These are phyloP conservation scores for Bothrops jararaca DNA, from an alignment of 2,113 vertebrate genomes.

Conservation along the genomic window DNA sequence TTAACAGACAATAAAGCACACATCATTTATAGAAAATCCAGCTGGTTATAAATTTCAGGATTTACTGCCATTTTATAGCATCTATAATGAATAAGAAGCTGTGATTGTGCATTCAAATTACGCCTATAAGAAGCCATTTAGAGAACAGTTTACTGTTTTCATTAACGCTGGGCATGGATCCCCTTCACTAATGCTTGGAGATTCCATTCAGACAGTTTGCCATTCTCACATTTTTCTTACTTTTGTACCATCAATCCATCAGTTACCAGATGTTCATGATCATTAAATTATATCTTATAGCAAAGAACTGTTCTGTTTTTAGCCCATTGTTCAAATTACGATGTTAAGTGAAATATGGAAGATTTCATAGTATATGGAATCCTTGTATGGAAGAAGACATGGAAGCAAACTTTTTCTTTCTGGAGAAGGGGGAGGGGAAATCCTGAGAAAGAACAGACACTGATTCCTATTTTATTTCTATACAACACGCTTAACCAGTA, in stretches of 20 bases:
- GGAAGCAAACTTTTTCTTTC: not conserved
- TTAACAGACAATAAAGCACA: conserved; percentile 59
- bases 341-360: conserved; percentile 16
- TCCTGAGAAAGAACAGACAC: not conserved
- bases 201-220: conserved; percentile 40
- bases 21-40: conserved; percentile 56
- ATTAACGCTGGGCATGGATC: conserved; percentile 31
- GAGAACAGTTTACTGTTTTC: conserved; percentile 44
- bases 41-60: conserved; percentile 55
- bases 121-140: conserved; percentile 41
- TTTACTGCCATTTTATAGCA: conserved; percentile 57
- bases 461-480: not conserved
- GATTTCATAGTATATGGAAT: not conserved
- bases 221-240: conserved; percentile 29
- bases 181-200: conserved; percentile 43
- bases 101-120: conserved; percentile 58
- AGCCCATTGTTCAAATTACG: conserved; percentile 26
- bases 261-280: conserved; percentile 41
- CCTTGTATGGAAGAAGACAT: not conserved
- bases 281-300: conserved; percentile 17
- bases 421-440: not conserved
- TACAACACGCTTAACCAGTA: not conserved
- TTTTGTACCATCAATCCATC: conserved; percentile 43
- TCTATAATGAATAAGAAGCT: conserved; percentile 54
- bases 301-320: conserved; percentile 23